Conservation (phyloP, 2,113 vertebrate species). For the Eclectus roratus region DNA sequence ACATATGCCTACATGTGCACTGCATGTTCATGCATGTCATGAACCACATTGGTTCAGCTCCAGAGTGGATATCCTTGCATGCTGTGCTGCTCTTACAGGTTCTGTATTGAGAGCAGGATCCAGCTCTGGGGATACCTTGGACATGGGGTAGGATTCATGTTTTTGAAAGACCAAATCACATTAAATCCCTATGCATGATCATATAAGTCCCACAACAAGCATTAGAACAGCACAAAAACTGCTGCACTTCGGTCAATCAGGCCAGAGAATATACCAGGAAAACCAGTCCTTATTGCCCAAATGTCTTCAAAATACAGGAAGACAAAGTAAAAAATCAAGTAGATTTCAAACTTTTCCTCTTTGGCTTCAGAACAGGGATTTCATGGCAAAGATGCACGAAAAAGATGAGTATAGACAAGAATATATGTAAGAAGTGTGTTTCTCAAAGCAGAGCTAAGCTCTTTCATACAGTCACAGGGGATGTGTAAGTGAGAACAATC, state of each 20-base stretch:
- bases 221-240: not conserved
- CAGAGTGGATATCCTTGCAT: accelerated
- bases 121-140: not conserved
- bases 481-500: accelerated
- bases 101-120: not conserved
- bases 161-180: not conserved
- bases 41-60: not conserved
- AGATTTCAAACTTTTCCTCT: not conserved
- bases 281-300: not conserved
- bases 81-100: not conserved
- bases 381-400: not conserved
- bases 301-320: not conserved
- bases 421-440: not conserved
- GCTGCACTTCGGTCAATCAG: not conserved
- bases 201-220: not conserved
- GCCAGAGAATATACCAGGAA: not conserved
- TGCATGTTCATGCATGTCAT: accelerated
- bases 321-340: not conserved
- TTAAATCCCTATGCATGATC: not conserved
- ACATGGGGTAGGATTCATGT: accelerated
- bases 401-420: not conserved
- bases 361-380: not conserved
- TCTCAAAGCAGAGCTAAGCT: not conserved
- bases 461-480: not conserved
- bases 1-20: accelerated